Evolutionary conservation across 2,113 vertebrate species (phyloP).

Genomic region (Bothrops jararaca): DNA sequence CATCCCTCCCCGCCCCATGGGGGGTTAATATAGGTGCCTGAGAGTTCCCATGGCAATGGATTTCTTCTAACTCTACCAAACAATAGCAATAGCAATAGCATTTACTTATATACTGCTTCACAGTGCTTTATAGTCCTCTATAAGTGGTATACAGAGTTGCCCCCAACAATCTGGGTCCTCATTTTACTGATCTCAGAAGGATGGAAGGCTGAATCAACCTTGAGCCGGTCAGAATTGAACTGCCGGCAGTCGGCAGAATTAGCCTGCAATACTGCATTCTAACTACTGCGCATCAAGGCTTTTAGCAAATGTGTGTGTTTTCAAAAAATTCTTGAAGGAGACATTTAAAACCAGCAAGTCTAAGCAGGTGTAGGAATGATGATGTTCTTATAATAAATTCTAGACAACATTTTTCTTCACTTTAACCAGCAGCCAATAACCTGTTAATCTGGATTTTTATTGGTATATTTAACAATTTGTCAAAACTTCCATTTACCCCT

Average conservation of each 20-base stretch:
- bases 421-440: constrained; percentile 37
- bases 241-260: no score
- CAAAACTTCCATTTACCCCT: constrained; percentile 31
- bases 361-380: constrained; percentile 57
- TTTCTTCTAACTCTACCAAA: constrained; percentile 52
- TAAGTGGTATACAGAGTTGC: no score
- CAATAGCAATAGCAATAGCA: no score
- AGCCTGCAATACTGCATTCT: no score
- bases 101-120: no score
- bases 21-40: constrained; percentile 63
- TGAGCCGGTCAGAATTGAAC: no score
- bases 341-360: constrained; percentile 57
- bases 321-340: constrained; percentile 56
- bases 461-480: constrained; percentile 27
- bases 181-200: no score
- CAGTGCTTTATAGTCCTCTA: no score
- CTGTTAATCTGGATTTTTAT: constrained; percentile 29
- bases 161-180: no score
- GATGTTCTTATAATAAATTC: constrained; percentile 51
- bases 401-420: constrained; percentile 35
- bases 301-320: constrained; percentile 27
- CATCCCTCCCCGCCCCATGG: not conserved
- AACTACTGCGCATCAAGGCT: no score
- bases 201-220: no score
- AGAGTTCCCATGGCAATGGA: constrained; percentile 70